Conservation (phyloP, 1,140 invertebrate genomes). For the Hylyphantes graminicola region DNA sequence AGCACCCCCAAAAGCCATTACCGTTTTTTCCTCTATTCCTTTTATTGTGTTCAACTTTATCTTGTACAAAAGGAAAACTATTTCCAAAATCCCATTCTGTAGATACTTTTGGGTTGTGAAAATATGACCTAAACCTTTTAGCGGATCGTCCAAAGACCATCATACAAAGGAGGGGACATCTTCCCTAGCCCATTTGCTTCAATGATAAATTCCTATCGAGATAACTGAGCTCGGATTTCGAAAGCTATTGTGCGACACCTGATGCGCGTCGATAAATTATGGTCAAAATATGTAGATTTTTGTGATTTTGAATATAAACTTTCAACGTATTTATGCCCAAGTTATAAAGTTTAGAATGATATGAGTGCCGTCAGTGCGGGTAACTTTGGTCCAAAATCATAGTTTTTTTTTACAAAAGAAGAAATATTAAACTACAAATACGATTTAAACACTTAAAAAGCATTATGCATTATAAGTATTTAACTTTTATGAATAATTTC, state of each 20-base stretch:
- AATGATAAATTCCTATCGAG: conserved; percentile 33
- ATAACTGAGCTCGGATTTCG: background rate
- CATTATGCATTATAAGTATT: too few relatives aligned
- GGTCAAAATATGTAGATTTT: background rate
- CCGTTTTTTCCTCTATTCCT: background rate
- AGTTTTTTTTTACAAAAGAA: too few relatives aligned
- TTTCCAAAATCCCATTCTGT: too few relatives aligned
- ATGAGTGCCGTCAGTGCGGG: too few relatives aligned
- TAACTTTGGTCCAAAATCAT: too few relatives aligned
- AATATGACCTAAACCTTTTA: conserved; percentile 51
- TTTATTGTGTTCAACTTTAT: too few relatives aligned
- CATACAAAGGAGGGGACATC: conserved; percentile 4
- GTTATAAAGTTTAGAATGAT: background rate
- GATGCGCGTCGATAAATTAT: background rate
- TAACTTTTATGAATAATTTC: too few relatives aligned
- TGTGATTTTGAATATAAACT: background rate
- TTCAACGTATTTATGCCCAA: background rate
- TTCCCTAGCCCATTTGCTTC: conserved; percentile 11
- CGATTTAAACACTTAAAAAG: too few relatives aligned
- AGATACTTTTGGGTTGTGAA: background rate
- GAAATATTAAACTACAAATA: too few relatives aligned
- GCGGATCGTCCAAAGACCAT: conserved; percentile 39
- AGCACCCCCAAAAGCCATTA: background rate
- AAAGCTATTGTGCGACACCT: background rate
- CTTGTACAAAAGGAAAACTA: too few relatives aligned